These are phyloP conservation scores for Cerceris rybyensis DNA, from an alignment of 2,888 invertebrate species.

Conservation along the genomic window DNA sequence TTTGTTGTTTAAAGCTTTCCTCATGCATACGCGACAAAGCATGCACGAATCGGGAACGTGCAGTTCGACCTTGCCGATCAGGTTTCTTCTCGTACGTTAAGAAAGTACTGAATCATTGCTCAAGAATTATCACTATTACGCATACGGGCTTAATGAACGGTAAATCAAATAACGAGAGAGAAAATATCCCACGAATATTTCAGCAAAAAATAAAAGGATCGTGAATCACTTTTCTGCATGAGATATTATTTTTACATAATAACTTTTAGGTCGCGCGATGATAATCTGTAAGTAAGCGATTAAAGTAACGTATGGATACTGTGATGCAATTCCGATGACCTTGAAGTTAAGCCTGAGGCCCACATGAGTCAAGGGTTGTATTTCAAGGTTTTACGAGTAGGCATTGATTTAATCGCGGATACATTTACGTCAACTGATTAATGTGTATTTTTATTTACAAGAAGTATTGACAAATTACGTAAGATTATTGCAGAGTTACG, in stretches of 20 bases:
- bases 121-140: background rate
- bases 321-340: constrained; percentile 31
- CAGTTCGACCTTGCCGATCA: constrained; percentile 46
- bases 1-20: background rate
- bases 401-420: constrained; percentile 7
- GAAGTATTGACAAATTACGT: too few relatives aligned
- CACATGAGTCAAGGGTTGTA: constrained; percentile 37
- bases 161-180: background rate
- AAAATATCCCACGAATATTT: background rate
- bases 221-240: background rate
- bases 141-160: background rate
- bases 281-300: constrained; percentile 15
- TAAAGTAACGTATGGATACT: constrained; percentile 22
- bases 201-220: background rate
- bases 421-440: background rate
- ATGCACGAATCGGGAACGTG: constrained; percentile 1
- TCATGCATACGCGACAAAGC: background rate
- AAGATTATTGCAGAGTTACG: too few relatives aligned
- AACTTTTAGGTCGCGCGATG: background rate
- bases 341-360: constrained; percentile 14
- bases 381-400: constrained; percentile 43
- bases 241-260: background rate
- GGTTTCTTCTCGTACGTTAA: constrained; percentile 47
- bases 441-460: background rate
- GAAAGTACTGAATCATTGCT: constrained; percentile 26